These are phyloP conservation scores for Sturnus vulgaris DNA, from an alignment of 2,113 vertebrate species.

Conservation along the genomic window DNA sequence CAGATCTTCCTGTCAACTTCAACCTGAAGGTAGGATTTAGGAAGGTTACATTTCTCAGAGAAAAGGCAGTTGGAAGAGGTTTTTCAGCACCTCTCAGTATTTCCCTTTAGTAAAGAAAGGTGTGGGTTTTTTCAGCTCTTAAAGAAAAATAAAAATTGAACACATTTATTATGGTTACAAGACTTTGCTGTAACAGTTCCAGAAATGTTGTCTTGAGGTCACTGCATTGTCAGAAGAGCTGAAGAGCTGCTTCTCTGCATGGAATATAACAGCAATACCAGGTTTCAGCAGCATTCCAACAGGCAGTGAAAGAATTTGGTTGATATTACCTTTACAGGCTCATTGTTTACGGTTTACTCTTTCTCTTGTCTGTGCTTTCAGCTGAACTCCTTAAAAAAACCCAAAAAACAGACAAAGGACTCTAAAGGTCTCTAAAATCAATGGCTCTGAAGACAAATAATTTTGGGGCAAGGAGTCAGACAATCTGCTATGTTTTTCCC, in stretches of 20 bases:
- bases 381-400: conserved; percentile 4
- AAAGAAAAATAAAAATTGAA: conserved; percentile 36
- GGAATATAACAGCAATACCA: background rate
- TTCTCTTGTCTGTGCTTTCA: conserved; percentile 40
- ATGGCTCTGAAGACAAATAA: background rate
- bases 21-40: conserved; percentile 57
- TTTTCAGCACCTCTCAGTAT: conserved; percentile 7
- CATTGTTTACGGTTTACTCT: conserved; percentile 37
- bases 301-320: background rate
- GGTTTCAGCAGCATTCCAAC: conserved; percentile 27
- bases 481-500: background rate
- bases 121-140: background rate
- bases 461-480: background rate
- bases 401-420: background rate
- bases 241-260: background rate
- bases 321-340: conserved; percentile 21
- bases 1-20: conserved; percentile 54
- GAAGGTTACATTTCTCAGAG: conserved; percentile 17
- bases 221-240: conserved; percentile 26
- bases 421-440: conserved; percentile 18
- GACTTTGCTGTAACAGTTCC: background rate
- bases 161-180: background rate
- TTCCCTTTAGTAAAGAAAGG: background rate
- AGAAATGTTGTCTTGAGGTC: conserved; percentile 37
- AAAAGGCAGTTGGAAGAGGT: conserved; percentile 4